Base-by-base conservation (phyloP, 2,888 invertebrate species). In the Seira sanloemensis region DNA sequence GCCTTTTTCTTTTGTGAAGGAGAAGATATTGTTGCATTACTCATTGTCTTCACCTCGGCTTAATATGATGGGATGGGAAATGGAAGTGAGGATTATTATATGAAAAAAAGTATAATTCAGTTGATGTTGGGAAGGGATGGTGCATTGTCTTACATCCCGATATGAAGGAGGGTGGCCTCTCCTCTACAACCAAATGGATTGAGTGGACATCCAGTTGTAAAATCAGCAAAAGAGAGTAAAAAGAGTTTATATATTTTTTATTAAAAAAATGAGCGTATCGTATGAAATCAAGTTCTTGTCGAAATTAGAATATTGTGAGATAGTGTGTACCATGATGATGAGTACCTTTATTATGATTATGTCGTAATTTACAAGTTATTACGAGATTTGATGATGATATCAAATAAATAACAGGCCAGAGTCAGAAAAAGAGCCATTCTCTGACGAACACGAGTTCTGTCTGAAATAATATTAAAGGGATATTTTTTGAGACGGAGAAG, bases 281-380 rank as follows among this genome's bases (percentile, higher is more conserved):
- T 62, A 78, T 78, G 78, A 78, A 78, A 69, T 78, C 78, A 50
- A 78, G 78, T 77, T 37, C 37, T 37, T 5, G 37, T 37, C 37
- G 37, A 37, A 37, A 37, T 37, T 37, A 37, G 37, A 37, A 37
- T 37, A 37, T n/a, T n/a, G n/a, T 12, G 37, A 37, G 37, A 37
- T 37, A 12, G 37, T n/a, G n/a, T n/a, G n/a, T n/a, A n/a, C n/a
- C n/a, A n/a, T n/a, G n/a, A n/a, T n/a, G n/a, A n/a, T n/a, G n/a
- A n/a, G n/a, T n/a, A n/a, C n/a, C n/a, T n/a, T n/a, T n/a, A n/a
- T n/a, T n/a, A n/a, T n/a, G n/a, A n/a, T n/a, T n/a, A n/a, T n/a
- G n/a, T n/a, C 54, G 77, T 77, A 77, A 82, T 82, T 82, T 82
- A 82, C 82, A 72, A 82, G 82, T 37, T 72, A 82, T 76, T 81